These are phyloP conservation scores for Geodia barretti DNA, from an alignment of 37 sponge, comb jelly and placozoan genomes.

Conservation along the genomic window DNA sequence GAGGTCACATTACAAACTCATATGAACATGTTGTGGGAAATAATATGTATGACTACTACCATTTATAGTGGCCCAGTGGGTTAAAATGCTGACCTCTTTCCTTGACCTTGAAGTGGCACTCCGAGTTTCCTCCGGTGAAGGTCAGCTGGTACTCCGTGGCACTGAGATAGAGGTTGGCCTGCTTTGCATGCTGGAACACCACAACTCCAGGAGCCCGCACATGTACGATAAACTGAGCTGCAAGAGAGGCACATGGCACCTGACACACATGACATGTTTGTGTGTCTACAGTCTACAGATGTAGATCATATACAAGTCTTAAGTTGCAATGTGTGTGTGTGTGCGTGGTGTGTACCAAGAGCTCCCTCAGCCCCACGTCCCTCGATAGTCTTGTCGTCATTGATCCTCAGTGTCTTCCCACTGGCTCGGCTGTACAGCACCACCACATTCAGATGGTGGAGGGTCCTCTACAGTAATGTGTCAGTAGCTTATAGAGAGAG, in stretches of 20 bases:
- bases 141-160: not conserved
- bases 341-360: not conserved
- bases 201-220: slow-evolving; percentile 11
- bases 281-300: no score
- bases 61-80: no score
- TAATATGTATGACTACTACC: no score
- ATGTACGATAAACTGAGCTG: slow-evolving; percentile 17
- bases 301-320: no score
- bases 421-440: not conserved
- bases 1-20: no score
- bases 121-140: not conserved
- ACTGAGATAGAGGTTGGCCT: not conserved
- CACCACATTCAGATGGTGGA: not conserved
- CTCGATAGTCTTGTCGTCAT: not conserved
- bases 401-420: not conserved
- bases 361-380: not conserved
- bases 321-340: no score
- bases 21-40: no score
- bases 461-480: not conserved
- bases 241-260: no score
- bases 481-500: no score
- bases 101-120: not conserved
- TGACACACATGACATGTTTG: not conserved
- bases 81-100: not conserved
- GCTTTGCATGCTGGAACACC: not conserved